A percentile compares a stretch with the other conserved stretches of the same genome.
Conservation (phyloP, 2,888 invertebrate genomes). For the Plebejus melissa region DNA sequence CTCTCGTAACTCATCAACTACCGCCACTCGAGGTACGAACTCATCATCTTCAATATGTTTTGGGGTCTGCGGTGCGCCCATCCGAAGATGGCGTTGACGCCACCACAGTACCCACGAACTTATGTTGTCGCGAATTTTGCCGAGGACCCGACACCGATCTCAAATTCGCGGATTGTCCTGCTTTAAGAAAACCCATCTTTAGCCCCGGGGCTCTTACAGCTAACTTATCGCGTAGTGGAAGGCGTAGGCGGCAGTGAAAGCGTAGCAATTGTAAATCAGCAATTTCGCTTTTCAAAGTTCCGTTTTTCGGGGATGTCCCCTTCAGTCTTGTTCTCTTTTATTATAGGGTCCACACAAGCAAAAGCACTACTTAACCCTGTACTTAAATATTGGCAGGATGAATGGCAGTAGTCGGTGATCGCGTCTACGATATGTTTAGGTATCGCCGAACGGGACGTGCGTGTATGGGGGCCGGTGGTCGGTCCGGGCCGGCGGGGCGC, state of each 20-base stretch:
- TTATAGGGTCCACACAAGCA: slow-evolving; percentile 48
- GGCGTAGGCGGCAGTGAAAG: slow-evolving; percentile 61
- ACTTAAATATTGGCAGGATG: slow-evolving; percentile 44
- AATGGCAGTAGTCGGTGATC: slow-evolving; percentile 50
- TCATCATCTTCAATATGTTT: slow-evolving; percentile 67
- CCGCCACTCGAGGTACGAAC: slow-evolving; percentile 58
- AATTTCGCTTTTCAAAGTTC: slow-evolving; percentile 42
- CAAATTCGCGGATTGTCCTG: slow-evolving; percentile 42
- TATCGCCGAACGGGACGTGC: slow-evolving; percentile 49
- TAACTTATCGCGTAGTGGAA: slow-evolving; percentile 54
- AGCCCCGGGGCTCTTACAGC: slow-evolving; percentile 43
- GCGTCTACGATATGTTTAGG: slow-evolving; percentile 50
- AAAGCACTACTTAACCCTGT: slow-evolving; percentile 50
- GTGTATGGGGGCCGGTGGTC: slow-evolving; percentile 46
- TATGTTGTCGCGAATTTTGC: slow-evolving; percentile 74
- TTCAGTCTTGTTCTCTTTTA: slow-evolving; percentile 48
- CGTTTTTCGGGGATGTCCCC: slow-evolving; percentile 35
- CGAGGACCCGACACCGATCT: slow-evolving; percentile 41
- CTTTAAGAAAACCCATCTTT: slow-evolving; percentile 38
- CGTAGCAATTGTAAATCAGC: slow-evolving; percentile 56
- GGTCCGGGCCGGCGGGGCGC: slow-evolving; percentile 44
- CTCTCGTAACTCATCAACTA: slow-evolving; percentile 52
- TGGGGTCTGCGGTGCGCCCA: slow-evolving; percentile 75
- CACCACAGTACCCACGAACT: slow-evolving; percentile 76
- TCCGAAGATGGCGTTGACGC: slow-evolving; percentile 73